Conservation (phyloP, 2,113 vertebrate genomes). For the Poeciliopsis prolifica region DNA sequence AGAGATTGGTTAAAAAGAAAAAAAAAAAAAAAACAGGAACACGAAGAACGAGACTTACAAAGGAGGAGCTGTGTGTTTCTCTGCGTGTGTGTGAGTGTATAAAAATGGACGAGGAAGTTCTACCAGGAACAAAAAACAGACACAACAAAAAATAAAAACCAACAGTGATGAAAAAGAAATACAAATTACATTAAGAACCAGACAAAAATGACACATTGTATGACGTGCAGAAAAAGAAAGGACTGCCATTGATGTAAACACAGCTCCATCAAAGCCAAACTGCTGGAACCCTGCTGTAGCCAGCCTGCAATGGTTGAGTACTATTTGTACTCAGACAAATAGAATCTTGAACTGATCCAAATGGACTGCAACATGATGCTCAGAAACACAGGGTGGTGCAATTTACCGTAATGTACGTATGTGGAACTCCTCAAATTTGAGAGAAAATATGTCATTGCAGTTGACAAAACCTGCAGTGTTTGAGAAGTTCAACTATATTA, state of each 20-base stretch:
- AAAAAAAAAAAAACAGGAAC: constrained; percentile 28
- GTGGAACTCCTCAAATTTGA: background rate
- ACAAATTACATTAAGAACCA: constrained; percentile 11
- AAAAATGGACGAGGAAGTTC: constrained; percentile 3
- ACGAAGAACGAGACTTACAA: constrained; percentile 32
- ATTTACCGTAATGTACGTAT: background rate
- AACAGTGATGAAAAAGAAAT: constrained; percentile 8
- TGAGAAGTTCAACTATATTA: background rate
- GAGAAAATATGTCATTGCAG: background rate
- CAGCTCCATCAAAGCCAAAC: constrained; percentile 45
- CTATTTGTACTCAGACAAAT: constrained; percentile 51
- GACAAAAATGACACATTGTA: constrained; percentile 6
- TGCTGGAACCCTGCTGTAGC: constrained; percentile 31
- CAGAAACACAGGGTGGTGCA: background rate
- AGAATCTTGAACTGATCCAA: constrained; percentile 23
- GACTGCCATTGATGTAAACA: constrained; percentile 35
- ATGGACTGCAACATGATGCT: constrained; percentile 17
- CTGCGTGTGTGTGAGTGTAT: constrained; percentile 18
- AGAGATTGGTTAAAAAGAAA: constrained; percentile 36
- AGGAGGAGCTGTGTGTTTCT: constrained; percentile 16
- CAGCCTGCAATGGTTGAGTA: constrained; percentile 19
- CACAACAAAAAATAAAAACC: constrained; percentile 10
- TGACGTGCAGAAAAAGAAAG: constrained; percentile 15
- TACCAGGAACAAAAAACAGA: background rate
- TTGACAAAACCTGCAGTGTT: background rate